Percentiles rank a stretch among this genome's conserved stretches.
Evolutionary conservation across 2,888 invertebrate genomes (phyloP).

Genomic region (Galeruca laticollis): DNA sequence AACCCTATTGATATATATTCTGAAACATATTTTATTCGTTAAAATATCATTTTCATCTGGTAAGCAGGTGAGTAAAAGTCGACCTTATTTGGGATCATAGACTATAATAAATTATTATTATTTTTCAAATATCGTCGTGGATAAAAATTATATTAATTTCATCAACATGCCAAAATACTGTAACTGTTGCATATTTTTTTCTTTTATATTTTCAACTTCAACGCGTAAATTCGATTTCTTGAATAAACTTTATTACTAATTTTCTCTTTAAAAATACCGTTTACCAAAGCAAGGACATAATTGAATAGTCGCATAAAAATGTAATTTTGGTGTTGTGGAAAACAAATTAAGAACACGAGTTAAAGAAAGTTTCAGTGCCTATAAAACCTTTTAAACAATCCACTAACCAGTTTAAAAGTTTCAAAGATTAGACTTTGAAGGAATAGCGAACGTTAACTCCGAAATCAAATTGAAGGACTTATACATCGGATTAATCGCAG

Average conservation of each 20-base stretch:
- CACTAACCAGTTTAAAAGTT: conserved; percentile 31
- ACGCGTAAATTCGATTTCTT: neutral
- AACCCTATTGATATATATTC: too few relatives aligned
- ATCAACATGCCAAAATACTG: too few relatives aligned
- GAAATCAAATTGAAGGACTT: conserved; percentile 15
- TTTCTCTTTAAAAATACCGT: neutral
- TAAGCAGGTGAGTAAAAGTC: too few relatives aligned
- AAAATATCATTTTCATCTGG: too few relatives aligned
- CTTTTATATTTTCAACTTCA: neutral
- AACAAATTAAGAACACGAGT: conserved; percentile 35
- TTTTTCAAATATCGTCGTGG: too few relatives aligned
- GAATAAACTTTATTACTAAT: neutral
- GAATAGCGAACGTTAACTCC: conserved; percentile 7
- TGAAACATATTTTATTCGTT: too few relatives aligned
- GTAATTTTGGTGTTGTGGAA: conserved; percentile 32
- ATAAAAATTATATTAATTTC: too few relatives aligned
- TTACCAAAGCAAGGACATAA: conserved; percentile 8
- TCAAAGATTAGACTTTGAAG: conserved; percentile 31
- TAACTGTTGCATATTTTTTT: too few relatives aligned
- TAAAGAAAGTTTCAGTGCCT: conserved; percentile 24
- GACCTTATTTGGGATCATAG: too few relatives aligned
- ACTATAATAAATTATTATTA: too few relatives aligned
- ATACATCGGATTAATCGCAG: neutral
- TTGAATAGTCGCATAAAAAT: conserved; percentile 33
- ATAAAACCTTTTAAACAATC: conserved; percentile 40